Base-by-base conservation (phyloP, 1,140 invertebrate species). In the Bradynema listronoti region DNA sequence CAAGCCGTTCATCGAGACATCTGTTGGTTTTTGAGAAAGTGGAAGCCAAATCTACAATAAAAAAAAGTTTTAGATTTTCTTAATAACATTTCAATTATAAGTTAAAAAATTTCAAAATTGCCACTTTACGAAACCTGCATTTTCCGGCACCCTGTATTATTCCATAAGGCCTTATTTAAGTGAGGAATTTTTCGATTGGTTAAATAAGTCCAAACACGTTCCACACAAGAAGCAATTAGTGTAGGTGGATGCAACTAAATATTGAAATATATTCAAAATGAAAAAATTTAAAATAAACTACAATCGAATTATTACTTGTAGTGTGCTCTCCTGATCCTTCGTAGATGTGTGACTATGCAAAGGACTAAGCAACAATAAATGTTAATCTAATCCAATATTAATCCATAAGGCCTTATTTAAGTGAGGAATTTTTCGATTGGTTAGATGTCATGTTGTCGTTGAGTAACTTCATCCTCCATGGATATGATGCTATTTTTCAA, bases 391-490 rank as follows among this genome's bases (percentile, higher is more conserved):
- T 53, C 78, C 78, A 1, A 77, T 58, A 9, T 91, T 91, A 11
- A 98, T 80, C 92, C 93, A 98, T 0, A 98, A 80, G 1, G 91
- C 90, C 78, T 95, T 88, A 5, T 88, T 89, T 55, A 97, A 81
- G 75, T 95, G 90, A 2, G 88, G 87, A 66, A 89, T 87, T n/a
- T 87, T 76, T 42, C 72, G 47, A 50, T 74, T 79, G 19, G 69
- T 42, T 57, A 54, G 54, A 47, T 63, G n/a, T n/a, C n/a, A n/a
- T n/a, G n/a, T n/a, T n/a, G n/a, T n/a, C n/a, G n/a, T n/a, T n/a
- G n/a, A n/a, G n/a, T n/a, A n/a, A n/a, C n/a, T n/a, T n/a, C n/a
- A n/a, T n/a, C n/a, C n/a, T n/a, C n/a, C n/a, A n/a, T n/a, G n/a
- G n/a, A n/a, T n/a, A n/a, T n/a, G n/a, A n/a, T n/a, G n/a, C n/a